Evolutionary conservation across 2,113 vertebrate genomes (phyloP).

Genomic region (Phalacrocorax brasilianus): DNA sequence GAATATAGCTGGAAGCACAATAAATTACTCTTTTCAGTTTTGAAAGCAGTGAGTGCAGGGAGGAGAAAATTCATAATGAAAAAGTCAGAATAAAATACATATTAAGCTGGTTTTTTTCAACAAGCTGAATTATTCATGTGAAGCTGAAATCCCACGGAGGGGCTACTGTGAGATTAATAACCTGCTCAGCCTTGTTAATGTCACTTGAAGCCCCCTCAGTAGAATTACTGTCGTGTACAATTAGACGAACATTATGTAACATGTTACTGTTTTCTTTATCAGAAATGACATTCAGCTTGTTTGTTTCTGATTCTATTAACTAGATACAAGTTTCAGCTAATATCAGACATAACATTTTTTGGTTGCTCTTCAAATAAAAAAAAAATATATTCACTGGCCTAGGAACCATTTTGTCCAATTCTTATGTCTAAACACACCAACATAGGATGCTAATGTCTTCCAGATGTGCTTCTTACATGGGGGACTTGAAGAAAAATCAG

Average conservation of each 20-base stretch:
- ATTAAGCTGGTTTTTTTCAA: not conserved
- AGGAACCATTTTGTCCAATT: not conserved
- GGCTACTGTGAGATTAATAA: conserved; percentile 12
- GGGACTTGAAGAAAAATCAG: not conserved
- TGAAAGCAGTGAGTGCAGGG: not conserved
- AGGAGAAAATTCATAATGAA: not conserved
- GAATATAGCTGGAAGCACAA: not conserved
- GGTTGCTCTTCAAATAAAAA: not conserved
- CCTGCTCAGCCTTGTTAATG: not conserved
- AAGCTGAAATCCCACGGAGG: not conserved
- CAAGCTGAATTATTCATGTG: conserved; percentile 11
- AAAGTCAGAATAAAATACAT: not conserved
- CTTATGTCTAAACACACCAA: not conserved
- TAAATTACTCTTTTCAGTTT: not conserved
- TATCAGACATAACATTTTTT: not conserved
- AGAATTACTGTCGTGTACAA: not conserved
- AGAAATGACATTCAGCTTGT: not conserved
- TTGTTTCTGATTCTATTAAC: not conserved
- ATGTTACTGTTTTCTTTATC: not conserved
- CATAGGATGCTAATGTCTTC: not conserved
- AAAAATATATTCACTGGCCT: not conserved
- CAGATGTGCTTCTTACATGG: not conserved
- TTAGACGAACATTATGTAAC: not conserved
- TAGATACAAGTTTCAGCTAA: not conserved
- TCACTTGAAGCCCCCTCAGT: not conserved